phyloP scores from a whole-genome alignment of 64 coral and sea anemone genomes.

The Montipora capricornis region DNA sequence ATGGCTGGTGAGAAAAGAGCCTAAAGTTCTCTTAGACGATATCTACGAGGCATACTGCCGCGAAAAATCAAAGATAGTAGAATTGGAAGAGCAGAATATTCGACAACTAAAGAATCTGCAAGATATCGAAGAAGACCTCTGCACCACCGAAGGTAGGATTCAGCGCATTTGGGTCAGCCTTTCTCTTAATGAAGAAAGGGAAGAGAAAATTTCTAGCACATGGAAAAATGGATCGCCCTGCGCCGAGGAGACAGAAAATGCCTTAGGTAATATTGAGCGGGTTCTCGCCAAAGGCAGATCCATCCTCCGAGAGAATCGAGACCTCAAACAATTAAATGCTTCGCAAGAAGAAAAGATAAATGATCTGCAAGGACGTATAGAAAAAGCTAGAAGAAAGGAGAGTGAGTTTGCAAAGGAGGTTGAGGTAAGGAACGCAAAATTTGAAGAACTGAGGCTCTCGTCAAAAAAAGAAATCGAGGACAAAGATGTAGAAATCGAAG shows the following conservation, averaged over 20 bases:
- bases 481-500: constrained; percentile 35
- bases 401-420: constrained; percentile 18
- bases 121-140: constrained; percentile 7
- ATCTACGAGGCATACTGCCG: background rate
- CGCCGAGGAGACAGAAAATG: background rate
- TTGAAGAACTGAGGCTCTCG: constrained; percentile 12
- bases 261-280: background rate
- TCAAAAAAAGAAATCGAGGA: constrained; percentile 1
- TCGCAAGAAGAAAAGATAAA: constrained; percentile 1
- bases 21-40: constrained; percentile 1
- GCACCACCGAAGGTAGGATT: constrained; percentile 14
- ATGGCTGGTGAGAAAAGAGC: background rate
- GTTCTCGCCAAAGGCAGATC: background rate
- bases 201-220: background rate
- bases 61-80: constrained; percentile 10
- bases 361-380: constrained; percentile 1
- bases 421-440: constrained; percentile 2
- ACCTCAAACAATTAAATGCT: background rate
- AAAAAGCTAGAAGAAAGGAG: background rate
- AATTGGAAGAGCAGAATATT: constrained; percentile 34
- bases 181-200: constrained; percentile 15
- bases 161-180: constrained; percentile 22
- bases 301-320: constrained; percentile 7
- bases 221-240: background rate
- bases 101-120: background rate